Evolutionary conservation across 1,140 invertebrate genomes (phyloP).

Genomic region (Lasioglossum albipes): DNA sequence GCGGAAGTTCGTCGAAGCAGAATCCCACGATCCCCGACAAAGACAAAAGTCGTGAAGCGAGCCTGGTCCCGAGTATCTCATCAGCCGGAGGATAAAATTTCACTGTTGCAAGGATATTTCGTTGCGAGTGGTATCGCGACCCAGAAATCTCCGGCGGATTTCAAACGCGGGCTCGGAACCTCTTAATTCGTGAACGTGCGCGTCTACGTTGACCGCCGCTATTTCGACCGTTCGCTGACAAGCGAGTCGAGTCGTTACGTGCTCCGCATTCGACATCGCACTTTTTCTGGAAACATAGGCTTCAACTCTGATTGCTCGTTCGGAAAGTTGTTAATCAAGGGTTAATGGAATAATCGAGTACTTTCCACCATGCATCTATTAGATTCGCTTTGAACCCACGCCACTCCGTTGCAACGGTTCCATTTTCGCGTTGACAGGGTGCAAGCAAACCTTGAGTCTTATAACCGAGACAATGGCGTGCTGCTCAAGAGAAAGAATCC

Average conservation of each 20-base stretch:
- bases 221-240: neutral
- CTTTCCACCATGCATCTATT: too few species aligned
- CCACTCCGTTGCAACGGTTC: too few species aligned
- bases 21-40: slow-evolving; percentile 13
- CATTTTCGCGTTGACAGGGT: too few species aligned
- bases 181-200: neutral
- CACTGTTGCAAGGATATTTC: neutral
- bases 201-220: neutral
- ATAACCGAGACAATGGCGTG: too few species aligned
- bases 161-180: neutral
- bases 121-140: slow-evolving; percentile 6
- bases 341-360: too few species aligned
- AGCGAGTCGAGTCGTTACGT: neutral
- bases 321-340: too few species aligned
- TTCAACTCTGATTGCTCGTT: too few species aligned
- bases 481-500: too few species aligned
- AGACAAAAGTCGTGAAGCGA: slow-evolving; percentile 16
- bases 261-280: neutral
- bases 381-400: too few species aligned
- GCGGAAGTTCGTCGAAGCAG: neutral
- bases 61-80: neutral
- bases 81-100: slow-evolving; percentile 22
- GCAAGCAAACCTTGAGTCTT: too few species aligned
- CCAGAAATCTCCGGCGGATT: slow-evolving; percentile 9
- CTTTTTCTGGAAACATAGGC: too few species aligned